These are phyloP conservation scores for Pterocles burchelli DNA, from an alignment of 2,113 vertebrate species.

Conservation along the genomic window DNA sequence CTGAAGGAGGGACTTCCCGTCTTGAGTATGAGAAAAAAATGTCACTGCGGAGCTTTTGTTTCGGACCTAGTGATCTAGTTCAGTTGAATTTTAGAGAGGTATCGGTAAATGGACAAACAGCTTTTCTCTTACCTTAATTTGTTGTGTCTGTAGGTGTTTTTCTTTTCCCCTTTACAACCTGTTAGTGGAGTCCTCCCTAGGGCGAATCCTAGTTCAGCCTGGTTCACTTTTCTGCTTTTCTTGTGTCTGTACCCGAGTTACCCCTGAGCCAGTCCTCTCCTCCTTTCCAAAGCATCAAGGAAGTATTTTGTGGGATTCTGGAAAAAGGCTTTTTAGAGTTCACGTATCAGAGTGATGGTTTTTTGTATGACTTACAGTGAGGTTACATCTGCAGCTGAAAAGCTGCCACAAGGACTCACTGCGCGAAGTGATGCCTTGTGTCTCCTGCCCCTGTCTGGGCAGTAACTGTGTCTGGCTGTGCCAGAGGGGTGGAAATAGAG, in stretches of 20 bases:
- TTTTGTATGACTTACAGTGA: not conserved
- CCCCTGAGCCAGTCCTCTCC: not conserved
- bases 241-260: not conserved
- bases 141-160: not conserved
- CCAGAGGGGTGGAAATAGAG: not conserved
- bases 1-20: not conserved
- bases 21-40: not conserved
- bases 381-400: conserved; percentile 16
- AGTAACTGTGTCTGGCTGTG: not conserved
- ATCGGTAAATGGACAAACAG: not conserved
- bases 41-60: not conserved
- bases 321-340: conserved; percentile 24
- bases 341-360: not conserved
- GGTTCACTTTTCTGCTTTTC: not conserved
- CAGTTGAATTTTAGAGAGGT: not conserved
- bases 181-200: not conserved
- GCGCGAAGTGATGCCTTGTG: not conserved
- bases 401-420: not conserved
- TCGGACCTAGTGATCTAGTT: not conserved
- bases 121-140: not conserved
- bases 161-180: not conserved
- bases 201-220: not conserved
- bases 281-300: not conserved
- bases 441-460: conserved; percentile 6
- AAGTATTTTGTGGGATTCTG: conserved; percentile 6